Percentiles rank a stretch among this genome's conserved stretches.
phyloP scores from a whole-genome alignment of 2,113 vertebrate genomes.

The Hydrochoerus hydrochaeris region DNA sequence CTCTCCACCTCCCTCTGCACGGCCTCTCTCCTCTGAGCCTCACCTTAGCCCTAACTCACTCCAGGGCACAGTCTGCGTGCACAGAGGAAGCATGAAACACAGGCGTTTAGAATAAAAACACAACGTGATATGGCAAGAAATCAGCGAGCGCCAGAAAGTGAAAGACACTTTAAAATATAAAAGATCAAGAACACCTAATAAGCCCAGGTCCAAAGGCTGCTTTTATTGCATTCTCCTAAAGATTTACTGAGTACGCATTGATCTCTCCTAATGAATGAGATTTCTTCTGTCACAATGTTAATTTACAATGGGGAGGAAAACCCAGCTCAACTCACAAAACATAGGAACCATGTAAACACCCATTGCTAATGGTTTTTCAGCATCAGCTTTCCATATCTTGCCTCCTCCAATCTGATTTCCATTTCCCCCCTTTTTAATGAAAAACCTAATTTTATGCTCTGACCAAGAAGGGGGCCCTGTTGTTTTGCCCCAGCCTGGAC shows the following conservation, averaged over 20 bases:
- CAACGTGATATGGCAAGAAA: constrained; percentile 31
- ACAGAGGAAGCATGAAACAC: background rate
- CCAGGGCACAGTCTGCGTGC: background rate
- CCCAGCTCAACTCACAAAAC: background rate
- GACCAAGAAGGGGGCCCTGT: too few species aligned
- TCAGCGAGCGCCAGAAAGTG: constrained; percentile 31
- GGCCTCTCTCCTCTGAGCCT: background rate
- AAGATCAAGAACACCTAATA: background rate
- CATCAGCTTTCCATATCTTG: background rate
- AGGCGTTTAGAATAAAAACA: constrained; percentile 2
- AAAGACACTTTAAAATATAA: constrained; percentile 54
- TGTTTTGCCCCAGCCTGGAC: background rate
- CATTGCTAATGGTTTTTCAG: background rate
- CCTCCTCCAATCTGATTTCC: constrained; percentile 12
- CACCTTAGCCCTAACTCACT: constrained; percentile 27
- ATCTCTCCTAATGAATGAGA: constrained; percentile 14
- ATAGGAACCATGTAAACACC: background rate
- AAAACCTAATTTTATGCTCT: background rate
- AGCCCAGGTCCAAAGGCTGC: constrained; percentile 24
- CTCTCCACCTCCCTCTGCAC: background rate
- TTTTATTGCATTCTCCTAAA: background rate
- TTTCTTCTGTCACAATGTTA: background rate
- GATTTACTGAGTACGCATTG: background rate
- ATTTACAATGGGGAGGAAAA: constrained; percentile 64
- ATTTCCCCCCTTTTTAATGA: background rate